Base-by-base conservation (phyloP, 2,113 vertebrate species). In the Riparia riparia region DNA sequence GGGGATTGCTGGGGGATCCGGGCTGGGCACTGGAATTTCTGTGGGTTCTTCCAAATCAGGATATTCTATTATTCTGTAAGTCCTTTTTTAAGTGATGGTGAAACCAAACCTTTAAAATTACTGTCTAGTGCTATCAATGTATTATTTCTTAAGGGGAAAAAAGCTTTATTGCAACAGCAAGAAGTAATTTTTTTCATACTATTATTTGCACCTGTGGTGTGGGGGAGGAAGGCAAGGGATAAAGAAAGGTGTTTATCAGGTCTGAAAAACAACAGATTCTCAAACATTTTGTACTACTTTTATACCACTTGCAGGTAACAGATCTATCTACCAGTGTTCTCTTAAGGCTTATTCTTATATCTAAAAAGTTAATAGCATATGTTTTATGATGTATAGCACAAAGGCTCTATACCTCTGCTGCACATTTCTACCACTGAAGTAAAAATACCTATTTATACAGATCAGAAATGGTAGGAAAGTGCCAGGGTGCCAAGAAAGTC, bases 221-320 rank as follows among this genome's bases (percentile, higher is more conserved):
- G 9, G 47, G 6, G 42, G n/a, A 77, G 8, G 63, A 56, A 8
- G 45, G 12, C 37, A 63, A 58, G 7, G 7, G 34, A 80, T 39
- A n/a, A 65, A 73, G 19, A 76, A 34, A 76, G 12, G 19, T 44
- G 32, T 63, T 70, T n/a, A 14, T 78, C 37, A 39, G 20, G 26
- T 71, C 71, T 92, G 54, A 42, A 88, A 93, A 80, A 77, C 12
- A 85, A 60, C 34, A 88, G 24, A 51, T 53, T 80, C 71, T 89
- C 68, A 68, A 74, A 45, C 9, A 20, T 64, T 70, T 25, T 73
- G 17, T 54, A 45, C 39, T 49, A 24, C 31, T 70, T 65, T 18
- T 82, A 49, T 37, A 44, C 10, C 66, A 14, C 17, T 61, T 54
- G 14, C n/a, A 89, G 49, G 28, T 78, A 94, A 78, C 9, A 26